Percentiles rank a stretch among this genome's conserved stretches.
Conservation (phyloP, 2,113 vertebrate species). For the Hippocampus guttulatus region DNA sequence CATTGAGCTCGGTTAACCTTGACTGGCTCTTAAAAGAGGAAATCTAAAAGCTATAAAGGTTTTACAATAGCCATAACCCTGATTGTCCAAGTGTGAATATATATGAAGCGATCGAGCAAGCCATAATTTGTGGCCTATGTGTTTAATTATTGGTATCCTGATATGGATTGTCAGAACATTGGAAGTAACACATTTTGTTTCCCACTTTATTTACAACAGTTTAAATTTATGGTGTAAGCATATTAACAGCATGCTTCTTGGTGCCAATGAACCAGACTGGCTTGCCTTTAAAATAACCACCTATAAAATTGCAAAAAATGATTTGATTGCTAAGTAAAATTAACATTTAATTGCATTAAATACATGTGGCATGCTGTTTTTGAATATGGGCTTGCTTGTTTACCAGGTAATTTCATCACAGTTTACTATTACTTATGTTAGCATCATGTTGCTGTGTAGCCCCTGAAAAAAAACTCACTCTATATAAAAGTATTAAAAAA, state of each 20-base stretch:
- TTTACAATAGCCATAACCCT: conserved; percentile 19
- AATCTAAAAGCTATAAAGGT: conserved; percentile 16
- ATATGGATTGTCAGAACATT: neutral
- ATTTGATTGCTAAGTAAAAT: too few species aligned
- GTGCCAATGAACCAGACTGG: neutral
- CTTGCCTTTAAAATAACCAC: too few species aligned
- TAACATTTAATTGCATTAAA: too few species aligned
- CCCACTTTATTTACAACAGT: neutral
- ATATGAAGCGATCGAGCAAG: neutral
- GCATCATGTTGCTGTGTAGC: neutral
- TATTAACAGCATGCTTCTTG: neutral
- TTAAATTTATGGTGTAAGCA: neutral
- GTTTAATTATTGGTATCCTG: neutral
- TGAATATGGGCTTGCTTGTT: neutral
- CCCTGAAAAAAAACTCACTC: neutral
- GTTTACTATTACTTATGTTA: neutral
- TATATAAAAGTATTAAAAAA: neutral
- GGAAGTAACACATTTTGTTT: neutral
- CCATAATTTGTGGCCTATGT: neutral
- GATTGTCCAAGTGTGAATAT: conserved; percentile 13
- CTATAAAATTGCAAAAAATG: too few species aligned
- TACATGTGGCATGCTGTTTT: too few species aligned
- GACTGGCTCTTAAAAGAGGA: conserved; percentile 24
- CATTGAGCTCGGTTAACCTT: conserved; percentile 26
- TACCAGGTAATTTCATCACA: neutral